Evolutionary conservation across 2,797 vertebrate species (phyloP), one percentile per base, ranked within the genome.

Genomic region (Acestrorhynchus altus): DNA sequence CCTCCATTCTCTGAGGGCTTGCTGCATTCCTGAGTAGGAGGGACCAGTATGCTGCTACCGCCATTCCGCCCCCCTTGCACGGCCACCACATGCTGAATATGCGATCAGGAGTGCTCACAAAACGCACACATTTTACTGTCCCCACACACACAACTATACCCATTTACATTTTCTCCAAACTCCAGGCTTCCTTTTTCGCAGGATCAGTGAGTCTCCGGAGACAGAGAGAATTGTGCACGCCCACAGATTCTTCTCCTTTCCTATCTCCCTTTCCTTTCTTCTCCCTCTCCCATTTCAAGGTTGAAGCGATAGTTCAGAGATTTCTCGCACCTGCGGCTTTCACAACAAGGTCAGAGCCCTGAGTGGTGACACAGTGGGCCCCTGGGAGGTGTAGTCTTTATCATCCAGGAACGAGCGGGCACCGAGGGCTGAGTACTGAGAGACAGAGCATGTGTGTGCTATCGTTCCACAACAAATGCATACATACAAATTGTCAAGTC

Each of bases 11-110:
- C 85, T 70, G 47, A 72, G 79, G 74, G 87, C 88, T 75, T 81
- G 68, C 85, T 81, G 83, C 91, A 93, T 94, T 93, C 92, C 91
- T 89, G 88, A 91, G 92, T 92, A 88, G 92, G 91, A 92, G 90
- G 90, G 80, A 83, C 88, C 88, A 91, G 89, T 89, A 88, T 91
- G 88, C 87, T 87, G 67, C 81, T 71, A 87, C 87, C 86, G 89
- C 90, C 88, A 87, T 79, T 67, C 86, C 86, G 80, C 74, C 72
- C 72, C 88, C 86, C 64, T 73, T 75, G 40, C 28, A 26, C 39
- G 35, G 51, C 42, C 74, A 67, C 40, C 67, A 54, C 11, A 22
- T 42, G 42, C 64, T 69, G 63, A 66, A 63, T 65, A 35, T 70
- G 22, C 26, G 56, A 72, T 54, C 46, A 70, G 56, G 31, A 76